Evolutionary conservation across 2,797 vertebrate genomes (phyloP), one percentile per base, ranked within the genome.

Genomic region (Aldrovandia affinis): DNA sequence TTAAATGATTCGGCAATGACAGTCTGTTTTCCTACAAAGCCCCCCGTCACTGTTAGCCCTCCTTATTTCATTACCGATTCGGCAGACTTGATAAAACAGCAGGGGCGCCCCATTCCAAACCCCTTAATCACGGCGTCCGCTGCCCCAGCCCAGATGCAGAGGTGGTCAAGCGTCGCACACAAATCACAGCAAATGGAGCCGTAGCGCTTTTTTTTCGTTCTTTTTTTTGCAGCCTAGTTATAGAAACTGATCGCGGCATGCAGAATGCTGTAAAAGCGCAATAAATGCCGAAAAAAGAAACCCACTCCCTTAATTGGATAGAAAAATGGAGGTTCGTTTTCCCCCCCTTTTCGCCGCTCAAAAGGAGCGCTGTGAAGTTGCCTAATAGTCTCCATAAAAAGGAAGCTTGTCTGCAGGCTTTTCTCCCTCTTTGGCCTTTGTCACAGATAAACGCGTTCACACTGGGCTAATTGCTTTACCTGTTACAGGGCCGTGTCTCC

Each of bases 61-160:
- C 28, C 90, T 92, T 95, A 96, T 97, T 97, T 97, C 96, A 98
- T 99, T 98, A 99, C 94, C 92, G 96, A 98, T 99, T 97, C 97
- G 96, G 96, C 96, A 97, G 96, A 98, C 96, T 98, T 98, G 97
- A 98, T 97, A 97, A 98, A 98, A 97, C 97, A 97, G 97, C 96
- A 93, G 97, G 95, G 97, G 96, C 95, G 85, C 89, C 95, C 96
- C 96, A 96, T 98, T 97, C 96, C 95, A 95, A 95, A 95, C 96
- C 95, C 95, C 97, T 97, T 97, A 98, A 97, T 97, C 96, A 95
- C 96, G 93, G 94, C 94, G 93, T 96, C 95, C 96, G 85, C 95
- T 93, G 39, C 95, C 93, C 94, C 89, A 91, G 91, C 83, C 93
- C 94, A 97, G 96, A 97, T 97, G 96, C 96, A 96, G 97, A 97